Conservation (phyloP, 2,888 invertebrate genomes). For the Ametastegia equiseti region DNA sequence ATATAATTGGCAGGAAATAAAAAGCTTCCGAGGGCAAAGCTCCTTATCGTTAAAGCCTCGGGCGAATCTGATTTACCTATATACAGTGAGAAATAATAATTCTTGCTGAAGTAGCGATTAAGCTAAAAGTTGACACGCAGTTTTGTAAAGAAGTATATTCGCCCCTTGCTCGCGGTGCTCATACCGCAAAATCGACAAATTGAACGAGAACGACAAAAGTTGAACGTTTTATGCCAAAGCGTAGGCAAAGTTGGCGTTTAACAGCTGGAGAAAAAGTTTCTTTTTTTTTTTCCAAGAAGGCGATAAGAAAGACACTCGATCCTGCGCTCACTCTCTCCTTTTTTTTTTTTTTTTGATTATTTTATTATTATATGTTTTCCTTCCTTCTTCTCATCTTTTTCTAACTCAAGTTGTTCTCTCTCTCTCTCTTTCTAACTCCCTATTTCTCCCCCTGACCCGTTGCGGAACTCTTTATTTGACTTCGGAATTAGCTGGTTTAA, state of each 20-base stretch:
- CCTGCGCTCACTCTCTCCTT: background rate
- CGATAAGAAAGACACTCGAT: constrained; percentile 34
- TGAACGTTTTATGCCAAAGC: background rate
- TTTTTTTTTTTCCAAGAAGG: constrained; percentile 13
- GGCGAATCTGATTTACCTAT: too few species aligned
- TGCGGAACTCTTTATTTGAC: constrained; percentile 68
- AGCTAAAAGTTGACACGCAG: constrained; percentile 12
- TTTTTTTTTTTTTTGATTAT: background rate
- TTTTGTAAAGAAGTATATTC: background rate
- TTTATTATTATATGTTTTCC: background rate
- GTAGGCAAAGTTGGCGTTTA: constrained; percentile 12
- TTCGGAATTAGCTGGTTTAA: constrained; percentile 68
- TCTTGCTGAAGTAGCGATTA: constrained; percentile 19
- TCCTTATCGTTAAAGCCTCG: background rate
- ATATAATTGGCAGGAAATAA: constrained; percentile 29
- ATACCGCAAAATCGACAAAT: constrained; percentile 24
- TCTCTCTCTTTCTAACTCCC: background rate
- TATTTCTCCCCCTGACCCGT: constrained; percentile 20
- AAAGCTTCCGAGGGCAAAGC: background rate
- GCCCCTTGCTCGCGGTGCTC: background rate
- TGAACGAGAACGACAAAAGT: constrained; percentile 24
- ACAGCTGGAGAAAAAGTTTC: constrained; percentile 42
- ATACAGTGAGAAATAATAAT: constrained; percentile 27
- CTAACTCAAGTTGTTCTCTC: background rate
- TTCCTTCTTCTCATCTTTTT: background rate